These are phyloP conservation scores for Atherinomorus stipes DNA, from an alignment of 2,113 vertebrate genomes.

Conservation along the genomic window DNA sequence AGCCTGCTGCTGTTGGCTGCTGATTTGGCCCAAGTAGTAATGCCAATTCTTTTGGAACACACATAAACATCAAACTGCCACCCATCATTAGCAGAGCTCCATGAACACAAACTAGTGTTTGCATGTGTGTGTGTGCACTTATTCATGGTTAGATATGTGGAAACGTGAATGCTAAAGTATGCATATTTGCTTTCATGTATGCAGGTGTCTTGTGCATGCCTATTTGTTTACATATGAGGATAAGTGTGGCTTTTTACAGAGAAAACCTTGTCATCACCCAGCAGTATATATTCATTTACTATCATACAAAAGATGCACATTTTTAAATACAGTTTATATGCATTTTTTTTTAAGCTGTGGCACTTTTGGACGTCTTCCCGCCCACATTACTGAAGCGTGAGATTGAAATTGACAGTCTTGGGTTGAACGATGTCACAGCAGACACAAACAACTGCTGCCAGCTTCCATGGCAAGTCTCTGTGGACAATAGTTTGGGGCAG, in stretches of 20 bases:
- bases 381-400: constrained; percentile 77
- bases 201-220: constrained; percentile 6
- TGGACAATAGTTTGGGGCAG: constrained; percentile 60
- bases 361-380: constrained; percentile 64
- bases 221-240: constrained; percentile 20
- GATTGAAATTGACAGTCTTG: constrained; percentile 80
- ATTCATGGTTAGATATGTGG: not conserved
- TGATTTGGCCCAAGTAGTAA: constrained; percentile 78
- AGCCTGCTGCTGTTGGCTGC: constrained; percentile 80
- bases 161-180: not conserved
- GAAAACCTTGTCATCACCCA: constrained; percentile 35
- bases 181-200: constrained; percentile 16
- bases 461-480: constrained; percentile 64
- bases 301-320: not conserved
- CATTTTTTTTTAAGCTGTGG: constrained; percentile 44
- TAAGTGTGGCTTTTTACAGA: constrained; percentile 12
- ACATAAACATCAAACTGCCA: constrained; percentile 79
- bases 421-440: constrained; percentile 65
- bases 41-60: constrained; percentile 77
- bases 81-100: constrained; percentile 76
- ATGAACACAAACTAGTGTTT: constrained; percentile 16
- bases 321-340: constrained; percentile 14
- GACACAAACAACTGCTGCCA: constrained; percentile 68
- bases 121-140: not conserved
- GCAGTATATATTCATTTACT: constrained; percentile 20